Evolutionary conservation across 2,113 vertebrate species (phyloP).

Genomic region (Perccottus glenii): DNA sequence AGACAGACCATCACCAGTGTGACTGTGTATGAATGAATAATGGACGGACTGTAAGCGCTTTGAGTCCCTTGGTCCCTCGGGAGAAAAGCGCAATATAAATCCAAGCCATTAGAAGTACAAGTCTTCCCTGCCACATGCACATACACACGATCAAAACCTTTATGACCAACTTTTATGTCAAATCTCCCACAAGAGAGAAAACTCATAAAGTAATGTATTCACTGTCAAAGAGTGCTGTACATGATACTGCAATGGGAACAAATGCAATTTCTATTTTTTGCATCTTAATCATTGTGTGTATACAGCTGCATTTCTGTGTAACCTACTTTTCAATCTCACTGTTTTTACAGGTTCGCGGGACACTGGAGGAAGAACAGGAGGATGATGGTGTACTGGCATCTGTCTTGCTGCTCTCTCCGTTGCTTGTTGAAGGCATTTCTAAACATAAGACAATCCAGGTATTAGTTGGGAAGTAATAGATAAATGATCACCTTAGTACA

Average conservation of each 20-base stretch:
- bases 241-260: background rate
- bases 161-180: constrained; percentile 40
- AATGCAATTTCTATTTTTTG: constrained; percentile 6
- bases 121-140: constrained; percentile 40
- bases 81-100: too few species aligned
- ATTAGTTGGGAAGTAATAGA: background rate
- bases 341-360: constrained; percentile 98
- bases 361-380: constrained; percentile 74
- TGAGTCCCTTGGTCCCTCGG: too few species aligned
- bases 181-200: constrained; percentile 38
- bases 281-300: background rate
- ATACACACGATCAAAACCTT: constrained; percentile 21
- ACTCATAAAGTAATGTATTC: constrained; percentile 49
- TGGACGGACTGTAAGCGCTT: too few species aligned
- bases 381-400: constrained; percentile 80
- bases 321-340: constrained; percentile 99
- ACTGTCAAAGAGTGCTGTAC: background rate
- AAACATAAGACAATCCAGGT: background rate
- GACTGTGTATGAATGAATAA: too few species aligned
- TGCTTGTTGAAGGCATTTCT: constrained; percentile 99
- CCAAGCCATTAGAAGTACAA: too few species aligned
- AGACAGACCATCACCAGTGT: too few species aligned
- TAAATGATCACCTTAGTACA: background rate
- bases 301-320: background rate
- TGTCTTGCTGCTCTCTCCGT: constrained; percentile 94